Evolutionary conservation across 1,140 invertebrate genomes (phyloP).

Genomic region (Apis mellifera): DNA sequence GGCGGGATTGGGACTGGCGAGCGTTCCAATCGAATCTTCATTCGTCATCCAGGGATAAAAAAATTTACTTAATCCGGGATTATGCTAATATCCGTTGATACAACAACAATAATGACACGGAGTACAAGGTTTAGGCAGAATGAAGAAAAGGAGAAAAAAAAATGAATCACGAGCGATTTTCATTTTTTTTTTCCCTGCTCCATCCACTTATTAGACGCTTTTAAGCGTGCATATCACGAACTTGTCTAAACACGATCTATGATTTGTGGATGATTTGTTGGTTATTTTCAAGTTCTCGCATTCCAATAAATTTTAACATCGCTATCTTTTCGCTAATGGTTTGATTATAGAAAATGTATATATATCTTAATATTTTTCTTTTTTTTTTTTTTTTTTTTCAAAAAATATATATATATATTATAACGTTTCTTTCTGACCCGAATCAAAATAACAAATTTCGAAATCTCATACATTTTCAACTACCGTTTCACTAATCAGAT

Average conservation of each 20-base stretch:
- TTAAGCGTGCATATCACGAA: neutral
- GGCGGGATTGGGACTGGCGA: neutral
- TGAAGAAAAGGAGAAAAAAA: neutral
- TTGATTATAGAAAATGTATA: too few relatives aligned
- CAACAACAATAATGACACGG: slow-evolving; percentile 41
- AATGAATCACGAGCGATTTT: neutral
- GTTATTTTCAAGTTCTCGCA: neutral
- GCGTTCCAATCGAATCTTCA: slow-evolving; percentile 27
- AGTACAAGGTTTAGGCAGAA: slow-evolving; percentile 13
- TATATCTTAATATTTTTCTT: too few relatives aligned
- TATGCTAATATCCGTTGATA: slow-evolving; percentile 40
- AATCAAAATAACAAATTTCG: too few relatives aligned
- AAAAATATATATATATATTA: too few relatives aligned
- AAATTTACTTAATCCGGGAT: slow-evolving; percentile 49
- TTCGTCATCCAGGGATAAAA: slow-evolving; percentile 36
- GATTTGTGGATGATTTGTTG: neutral
- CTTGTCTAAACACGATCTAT: neutral
- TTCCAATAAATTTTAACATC: too few relatives aligned
- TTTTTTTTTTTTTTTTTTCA: too few relatives aligned
- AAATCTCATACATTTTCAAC: too few relatives aligned
- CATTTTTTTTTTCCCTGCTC: neutral
- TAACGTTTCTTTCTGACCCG: too few relatives aligned
- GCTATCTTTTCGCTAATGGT: too few relatives aligned
- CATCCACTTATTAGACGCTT: neutral
- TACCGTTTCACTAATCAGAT: too few relatives aligned